Evolutionary conservation across 2,888 invertebrate genomes (phyloP).

Genomic region (Scaptodrosophila latifasciaeformis): DNA sequence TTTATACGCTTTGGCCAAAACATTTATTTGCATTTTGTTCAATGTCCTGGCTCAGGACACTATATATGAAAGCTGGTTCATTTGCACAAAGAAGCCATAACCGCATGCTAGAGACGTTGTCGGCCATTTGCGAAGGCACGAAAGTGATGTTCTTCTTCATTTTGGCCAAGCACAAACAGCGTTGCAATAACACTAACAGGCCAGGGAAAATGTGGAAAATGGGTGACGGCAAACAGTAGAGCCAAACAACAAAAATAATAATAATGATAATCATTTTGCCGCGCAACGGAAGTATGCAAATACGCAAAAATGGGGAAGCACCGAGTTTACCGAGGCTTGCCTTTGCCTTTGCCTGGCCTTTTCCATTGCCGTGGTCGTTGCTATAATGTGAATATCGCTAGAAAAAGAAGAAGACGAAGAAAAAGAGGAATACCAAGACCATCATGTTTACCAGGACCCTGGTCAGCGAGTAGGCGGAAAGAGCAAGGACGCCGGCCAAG

Average conservation of each 20-base stretch:
- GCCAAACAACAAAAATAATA: conserved; percentile 60
- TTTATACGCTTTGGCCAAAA: conserved; percentile 35
- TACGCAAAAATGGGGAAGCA: no score
- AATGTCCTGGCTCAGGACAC: conserved; percentile 37
- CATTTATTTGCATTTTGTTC: conserved; percentile 57
- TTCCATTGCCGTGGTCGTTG: no score
- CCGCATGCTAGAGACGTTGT: conserved; percentile 39
- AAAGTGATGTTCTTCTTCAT: conserved; percentile 6
- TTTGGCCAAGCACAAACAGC: no score
- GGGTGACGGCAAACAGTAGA: conserved; percentile 44
- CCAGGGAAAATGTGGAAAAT: conserved; percentile 7
- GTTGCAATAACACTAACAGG: conserved; percentile 67
- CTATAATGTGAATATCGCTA: no score
- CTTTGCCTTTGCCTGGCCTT: no score
- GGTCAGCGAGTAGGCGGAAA: no score
- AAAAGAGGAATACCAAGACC: conserved; percentile 25
- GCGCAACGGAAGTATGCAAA: conserved; percentile 67
- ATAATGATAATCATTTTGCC: conserved; percentile 66
- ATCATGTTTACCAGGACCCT: no score
- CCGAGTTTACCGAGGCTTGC: no score
- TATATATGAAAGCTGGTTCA: conserved; percentile 62
- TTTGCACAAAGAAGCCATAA: conserved; percentile 68
- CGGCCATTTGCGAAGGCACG: conserved; percentile 39
- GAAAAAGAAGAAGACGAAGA: no score
- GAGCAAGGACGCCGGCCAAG: no score